Base-by-base conservation (phyloP, 2,797 vertebrate genomes). In the Myoxocephalus aenaeus region DNA sequence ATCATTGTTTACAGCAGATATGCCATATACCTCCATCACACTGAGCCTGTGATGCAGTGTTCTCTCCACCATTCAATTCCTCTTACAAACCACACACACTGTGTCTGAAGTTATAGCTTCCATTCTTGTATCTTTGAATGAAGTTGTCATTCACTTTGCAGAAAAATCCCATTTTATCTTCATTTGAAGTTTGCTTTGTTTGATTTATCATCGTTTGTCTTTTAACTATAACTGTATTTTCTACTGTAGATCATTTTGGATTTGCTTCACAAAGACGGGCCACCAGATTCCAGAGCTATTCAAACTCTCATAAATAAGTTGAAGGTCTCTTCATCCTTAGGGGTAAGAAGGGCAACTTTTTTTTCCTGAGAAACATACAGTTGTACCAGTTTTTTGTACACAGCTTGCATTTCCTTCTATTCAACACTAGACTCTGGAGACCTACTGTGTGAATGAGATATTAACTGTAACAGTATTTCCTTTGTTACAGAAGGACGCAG, bases 161-260 rank as follows among this genome's bases (percentile, higher is more conserved):
- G 7, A 36, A 11, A 58, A 29, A 44, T 32, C 7, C 44, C 20
- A 6, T 20, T 12, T 56, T 3, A 48, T 48, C 17, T 65, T 32
- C 40, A 63, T 20, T 27, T 27, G 20, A 8, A 25, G 42, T 51
- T 34, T 17, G 13, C 20, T 65, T 71, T 48, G 5, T 18, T 25
- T 36, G 14, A 1, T 3, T 25, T 29, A 4, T 20, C 3, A 20
- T 25, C 9, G 12, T 62, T 38, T 54, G 13, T 61, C 14, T 48
- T 1, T 29, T 46, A 2, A 13, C 8, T 44, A 9, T 50, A 27
- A 57, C 62, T 65, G 10, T 56, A 7, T 75, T 61, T 61, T 67
- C 17, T 70, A 2, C 51, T 34, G 0, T 54, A 94, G 93, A 88
- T 94, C 8, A 93, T 94, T 84, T 86, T 94, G 82, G 92, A 94